A percentile compares a stretch with the other conserved stretches of the same genome.
Evolutionary conservation across 2,797 vertebrate genomes (phyloP).

Genomic region (Chaetodon trifasciatus): DNA sequence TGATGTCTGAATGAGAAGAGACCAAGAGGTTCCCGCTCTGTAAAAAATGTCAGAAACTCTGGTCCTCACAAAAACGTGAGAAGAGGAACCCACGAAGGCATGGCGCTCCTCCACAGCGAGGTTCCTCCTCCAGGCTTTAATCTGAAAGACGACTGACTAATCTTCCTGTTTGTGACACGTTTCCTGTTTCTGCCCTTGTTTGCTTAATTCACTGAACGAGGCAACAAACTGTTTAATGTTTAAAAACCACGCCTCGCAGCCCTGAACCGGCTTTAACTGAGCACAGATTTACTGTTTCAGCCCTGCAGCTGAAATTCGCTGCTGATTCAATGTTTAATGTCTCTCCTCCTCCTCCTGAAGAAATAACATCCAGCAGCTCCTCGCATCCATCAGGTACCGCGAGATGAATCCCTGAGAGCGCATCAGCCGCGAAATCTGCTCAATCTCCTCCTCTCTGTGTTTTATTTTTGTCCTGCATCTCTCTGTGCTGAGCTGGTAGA

Average conservation of each 20-base stretch:
- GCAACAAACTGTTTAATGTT: conserved; percentile 39
- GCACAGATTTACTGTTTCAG: conserved; percentile 55
- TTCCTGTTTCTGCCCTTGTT: conserved; percentile 25
- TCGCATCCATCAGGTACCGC: conserved; percentile 62
- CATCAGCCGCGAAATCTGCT: conserved; percentile 43
- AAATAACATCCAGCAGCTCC: conserved; percentile 70
- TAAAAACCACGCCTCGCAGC: conserved; percentile 19
- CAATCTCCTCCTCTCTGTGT: conserved; percentile 21
- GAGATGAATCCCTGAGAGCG: conserved; percentile 48
- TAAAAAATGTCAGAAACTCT: not conserved
- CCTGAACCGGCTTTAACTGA: conserved; percentile 25
- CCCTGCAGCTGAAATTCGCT: conserved; percentile 52
- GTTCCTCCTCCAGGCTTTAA: conserved; percentile 8
- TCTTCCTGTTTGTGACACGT: conserved; percentile 10
- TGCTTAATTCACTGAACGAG: conserved; percentile 26
- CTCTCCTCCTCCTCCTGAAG: conserved; percentile 48
- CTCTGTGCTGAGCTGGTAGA: conserved; percentile 45
- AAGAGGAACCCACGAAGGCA: not conserved
- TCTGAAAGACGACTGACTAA: conserved; percentile 23
- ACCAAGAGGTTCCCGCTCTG: not conserved
- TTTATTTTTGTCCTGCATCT: conserved; percentile 26
- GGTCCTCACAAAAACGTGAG: not conserved
- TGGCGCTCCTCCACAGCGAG: not conserved
- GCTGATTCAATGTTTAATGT: conserved; percentile 65
- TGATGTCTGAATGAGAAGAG: not conserved